Evolutionary conservation across 2,113 vertebrate species (phyloP).

Genomic region (Toxotes jaculatrix): DNA sequence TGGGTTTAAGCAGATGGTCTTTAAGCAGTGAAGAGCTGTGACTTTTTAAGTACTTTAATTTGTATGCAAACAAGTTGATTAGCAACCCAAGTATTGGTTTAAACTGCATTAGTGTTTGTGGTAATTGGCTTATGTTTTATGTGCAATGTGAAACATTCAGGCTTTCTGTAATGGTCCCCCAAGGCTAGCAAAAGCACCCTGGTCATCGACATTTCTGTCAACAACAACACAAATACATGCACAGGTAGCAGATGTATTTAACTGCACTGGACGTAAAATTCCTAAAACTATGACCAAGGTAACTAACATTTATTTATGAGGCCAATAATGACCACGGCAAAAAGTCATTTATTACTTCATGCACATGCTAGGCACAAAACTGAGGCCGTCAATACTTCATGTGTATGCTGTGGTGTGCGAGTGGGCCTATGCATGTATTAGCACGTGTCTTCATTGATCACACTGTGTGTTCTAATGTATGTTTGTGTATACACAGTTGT

Average conservation of each 20-base stretch:
- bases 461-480: background rate
- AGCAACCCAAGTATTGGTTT: conserved; percentile 74
- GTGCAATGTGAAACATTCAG: conserved; percentile 68
- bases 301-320: background rate
- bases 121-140: conserved; percentile 82
- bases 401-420: background rate
- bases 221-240: conserved; percentile 53
- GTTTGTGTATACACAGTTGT: background rate
- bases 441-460: background rate
- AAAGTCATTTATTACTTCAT: background rate
- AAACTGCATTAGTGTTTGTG: conserved; percentile 76
- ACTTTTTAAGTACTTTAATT: conserved; percentile 79
- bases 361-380: background rate
- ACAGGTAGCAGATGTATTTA: conserved; percentile 17
- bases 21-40: conserved; percentile 69
- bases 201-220: conserved; percentile 41
- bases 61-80: conserved; percentile 83
- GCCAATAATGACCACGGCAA: background rate
- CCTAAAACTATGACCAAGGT: background rate
- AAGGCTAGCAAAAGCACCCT: conserved; percentile 54
- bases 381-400: background rate
- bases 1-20: conserved; percentile 74
- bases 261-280: background rate
- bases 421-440: background rate
- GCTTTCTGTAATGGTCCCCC: conserved; percentile 57